Evolutionary conservation across 2,113 vertebrate genomes (phyloP).

Genomic region (Caracal caracal): DNA sequence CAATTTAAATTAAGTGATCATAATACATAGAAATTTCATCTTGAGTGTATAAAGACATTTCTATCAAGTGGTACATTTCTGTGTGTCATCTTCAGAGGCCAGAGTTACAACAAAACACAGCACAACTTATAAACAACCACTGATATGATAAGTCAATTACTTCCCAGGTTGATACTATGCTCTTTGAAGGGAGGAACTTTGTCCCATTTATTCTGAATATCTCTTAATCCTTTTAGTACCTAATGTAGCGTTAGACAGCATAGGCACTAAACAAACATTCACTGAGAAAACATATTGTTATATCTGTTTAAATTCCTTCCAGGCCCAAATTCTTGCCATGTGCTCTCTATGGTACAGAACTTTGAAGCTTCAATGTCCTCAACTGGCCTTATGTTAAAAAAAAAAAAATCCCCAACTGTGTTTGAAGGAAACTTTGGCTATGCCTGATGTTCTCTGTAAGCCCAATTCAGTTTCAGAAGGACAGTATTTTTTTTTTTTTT

Average conservation of each 20-base stretch:
- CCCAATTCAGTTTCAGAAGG: background rate
- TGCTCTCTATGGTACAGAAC: background rate
- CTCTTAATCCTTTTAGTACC: background rate
- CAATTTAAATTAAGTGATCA: background rate
- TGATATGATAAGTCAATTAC: background rate
- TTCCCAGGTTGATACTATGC: background rate
- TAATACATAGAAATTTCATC: conserved; percentile 11
- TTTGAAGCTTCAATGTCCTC: background rate
- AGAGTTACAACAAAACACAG: background rate
- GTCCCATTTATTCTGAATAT: background rate
- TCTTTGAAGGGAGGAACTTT: conserved; percentile 29
- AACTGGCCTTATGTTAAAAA: background rate
- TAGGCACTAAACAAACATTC: background rate
- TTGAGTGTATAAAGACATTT: conserved; percentile 5
- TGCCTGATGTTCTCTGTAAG: background rate
- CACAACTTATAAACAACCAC: background rate
- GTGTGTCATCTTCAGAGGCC: background rate
- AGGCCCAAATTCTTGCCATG: background rate
- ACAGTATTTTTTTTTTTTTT: background rate
- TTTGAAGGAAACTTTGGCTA: background rate
- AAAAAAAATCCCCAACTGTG: background rate
- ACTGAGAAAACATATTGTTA: background rate
- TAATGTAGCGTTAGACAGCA: background rate
- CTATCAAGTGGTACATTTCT: background rate
- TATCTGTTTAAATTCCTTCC: background rate